Conservation (phyloP, 2,888 invertebrate species). For the Cremastinae sp. region DNA sequence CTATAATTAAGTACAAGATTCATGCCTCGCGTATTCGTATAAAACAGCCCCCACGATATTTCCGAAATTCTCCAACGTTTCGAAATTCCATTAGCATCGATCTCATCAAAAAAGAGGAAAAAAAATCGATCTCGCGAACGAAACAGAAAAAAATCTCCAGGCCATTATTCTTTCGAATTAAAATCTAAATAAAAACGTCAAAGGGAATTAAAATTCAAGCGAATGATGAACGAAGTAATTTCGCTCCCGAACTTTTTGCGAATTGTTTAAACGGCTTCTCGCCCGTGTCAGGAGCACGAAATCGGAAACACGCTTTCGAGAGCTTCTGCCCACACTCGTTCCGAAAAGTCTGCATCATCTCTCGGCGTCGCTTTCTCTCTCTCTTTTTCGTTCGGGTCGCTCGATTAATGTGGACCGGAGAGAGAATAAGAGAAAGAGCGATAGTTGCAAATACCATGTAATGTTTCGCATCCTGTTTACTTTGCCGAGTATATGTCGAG, state of each 20-base stretch:
- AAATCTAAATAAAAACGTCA: no score
- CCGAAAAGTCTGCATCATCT: constrained; percentile 57
- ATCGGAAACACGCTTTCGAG: constrained; percentile 39
- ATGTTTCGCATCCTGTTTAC: constrained; percentile 64
- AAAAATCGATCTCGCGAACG: no score
- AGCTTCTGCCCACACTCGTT: constrained; percentile 42
- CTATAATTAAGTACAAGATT: constrained; percentile 53
- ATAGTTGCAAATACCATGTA: constrained; percentile 41
- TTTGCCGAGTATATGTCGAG: constrained; percentile 49
- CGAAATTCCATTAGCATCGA: constrained; percentile 14
- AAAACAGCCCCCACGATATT: constrained; percentile 11
- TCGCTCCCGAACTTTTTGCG: no score
- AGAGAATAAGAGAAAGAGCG: constrained; percentile 33
- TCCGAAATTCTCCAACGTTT: constrained; percentile 15
- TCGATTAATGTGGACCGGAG: constrained; percentile 29
- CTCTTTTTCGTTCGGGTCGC: constrained; percentile 15
- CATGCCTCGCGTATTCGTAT: constrained; percentile 30
- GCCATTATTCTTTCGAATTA: no score
- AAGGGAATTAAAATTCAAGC: no score
- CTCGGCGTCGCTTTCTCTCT: constrained; percentile 7
- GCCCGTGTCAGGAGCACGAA: constrained; percentile 14
- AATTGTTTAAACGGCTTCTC: no score
- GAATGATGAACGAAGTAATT: no score
- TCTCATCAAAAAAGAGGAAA: constrained; percentile 1
- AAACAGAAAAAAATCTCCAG: no score